Evolutionary conservation across 35 echinoderm and acorn worm species (phyloP), one percentile per base, ranked within the genome.

Genomic region (Patiria miniata): DNA sequence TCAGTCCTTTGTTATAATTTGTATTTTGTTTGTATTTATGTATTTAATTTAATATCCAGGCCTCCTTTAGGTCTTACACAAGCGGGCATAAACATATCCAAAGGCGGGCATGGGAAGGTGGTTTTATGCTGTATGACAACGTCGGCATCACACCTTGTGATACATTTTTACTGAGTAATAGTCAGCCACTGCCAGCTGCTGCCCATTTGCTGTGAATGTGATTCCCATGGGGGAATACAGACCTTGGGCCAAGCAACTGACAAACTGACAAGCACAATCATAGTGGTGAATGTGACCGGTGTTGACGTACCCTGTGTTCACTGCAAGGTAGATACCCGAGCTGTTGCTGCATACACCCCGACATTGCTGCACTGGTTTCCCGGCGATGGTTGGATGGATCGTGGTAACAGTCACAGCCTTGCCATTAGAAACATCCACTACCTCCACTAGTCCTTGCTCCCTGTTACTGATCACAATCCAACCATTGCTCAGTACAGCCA

Each of bases 101-200:
- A n/a, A n/a, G n/a, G n/a, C n/a, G n/a, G n/a, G n/a, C 42, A 47
- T 47, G 4, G 4, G 42, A 12, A 47, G 4, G 42, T 47, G 42
- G 42, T 12, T 6, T 47, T 12, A 47, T 12, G 42, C 42, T 47
- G 42, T 4, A 47, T 47, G 42, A 47, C 42, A 47, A 6, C 42
- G n/a, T n/a, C n/a, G n/a, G n/a, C n/a, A n/a, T n/a, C n/a, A 73
- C 65, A 73, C 29, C 65, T 73, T 73, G 65, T 36, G 26, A 73
- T 36, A 73, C 14, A 73, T 73, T 9, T 73, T 73, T 2, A 73
- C 65, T 22, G 65, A 73, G 26, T 73, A 14, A 10, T 14, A 73
- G 65, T 73, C 65, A 32, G 65, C 65, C 26, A 73, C 65, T 73
- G 65, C 65, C 30, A 73, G 65, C 34, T 73, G 65, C 65, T 73